A percentile compares a stretch with the other conserved stretches of the same genome.
Conservation (phyloP, 1,140 invertebrate species). For the Drosophila saltans region DNA sequence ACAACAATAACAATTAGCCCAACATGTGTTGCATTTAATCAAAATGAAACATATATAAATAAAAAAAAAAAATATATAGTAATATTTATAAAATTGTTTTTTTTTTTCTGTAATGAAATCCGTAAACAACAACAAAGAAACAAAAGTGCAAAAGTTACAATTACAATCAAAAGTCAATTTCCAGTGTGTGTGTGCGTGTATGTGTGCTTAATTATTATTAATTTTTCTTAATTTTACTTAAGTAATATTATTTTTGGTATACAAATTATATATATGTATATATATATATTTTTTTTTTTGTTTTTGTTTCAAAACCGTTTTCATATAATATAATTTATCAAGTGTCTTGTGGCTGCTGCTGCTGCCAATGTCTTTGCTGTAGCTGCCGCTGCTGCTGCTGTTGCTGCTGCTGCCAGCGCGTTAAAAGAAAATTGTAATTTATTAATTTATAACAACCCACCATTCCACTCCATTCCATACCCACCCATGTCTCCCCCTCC, state of each 20-base stretch:
- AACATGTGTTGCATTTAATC: conserved; percentile 13
- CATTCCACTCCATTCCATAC: background rate
- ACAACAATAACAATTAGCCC: conserved; percentile 29
- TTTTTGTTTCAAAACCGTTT: conserved; percentile 5
- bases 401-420: conserved; percentile 24
- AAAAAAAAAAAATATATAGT: background rate
- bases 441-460: conserved; percentile 73
- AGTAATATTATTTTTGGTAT: background rate
- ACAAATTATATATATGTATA: conserved; percentile 14
- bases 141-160: conserved; percentile 29
- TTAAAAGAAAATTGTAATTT: conserved; percentile 73
- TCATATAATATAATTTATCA: conserved; percentile 39
- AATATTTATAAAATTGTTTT: background rate
- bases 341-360: conserved; percentile 22
- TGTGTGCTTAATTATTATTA: conserved; percentile 58
- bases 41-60: background rate
- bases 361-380: background rate
- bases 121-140: conserved; percentile 28
- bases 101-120: background rate
- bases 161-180: conserved; percentile 27
- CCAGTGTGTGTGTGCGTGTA: conserved; percentile 31
- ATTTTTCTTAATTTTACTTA: conserved; percentile 38
- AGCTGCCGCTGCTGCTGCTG: background rate
- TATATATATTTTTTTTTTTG: background rate
- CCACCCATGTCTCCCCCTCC: background rate